phyloP scores from a whole-genome alignment of 2,113 vertebrate genomes.

The Oncorhynchus keta region DNA sequence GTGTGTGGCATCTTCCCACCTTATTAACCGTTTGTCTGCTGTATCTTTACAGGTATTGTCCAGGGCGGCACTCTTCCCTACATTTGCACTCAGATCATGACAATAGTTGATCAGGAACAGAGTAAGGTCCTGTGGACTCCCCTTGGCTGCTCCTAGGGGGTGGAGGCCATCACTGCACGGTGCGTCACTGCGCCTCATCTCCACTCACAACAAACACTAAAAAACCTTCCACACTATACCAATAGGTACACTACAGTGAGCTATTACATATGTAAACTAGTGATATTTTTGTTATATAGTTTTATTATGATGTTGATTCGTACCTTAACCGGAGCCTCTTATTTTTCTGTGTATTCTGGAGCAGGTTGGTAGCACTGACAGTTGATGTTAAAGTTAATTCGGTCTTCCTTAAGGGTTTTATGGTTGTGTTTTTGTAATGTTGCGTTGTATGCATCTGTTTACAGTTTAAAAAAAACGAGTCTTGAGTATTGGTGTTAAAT shows the following conservation, averaged over 20 bases:
- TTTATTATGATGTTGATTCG: slow-evolving; percentile 45
- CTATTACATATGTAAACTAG: slow-evolving; percentile 63
- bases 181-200: slow-evolving; percentile 26
- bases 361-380: slow-evolving; percentile 69
- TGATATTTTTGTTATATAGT: slow-evolving; percentile 60
- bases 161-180: slow-evolving; percentile 40
- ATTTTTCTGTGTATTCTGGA: slow-evolving; percentile 45
- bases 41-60: slow-evolving; percentile 81
- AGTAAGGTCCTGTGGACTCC: slow-evolving; percentile 99
- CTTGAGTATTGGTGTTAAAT: slow-evolving; percentile 82
- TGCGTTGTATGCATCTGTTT: slow-evolving; percentile 82
- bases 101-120: slow-evolving; percentile 94
- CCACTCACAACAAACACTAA: slow-evolving; percentile 61
- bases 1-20: background rate
- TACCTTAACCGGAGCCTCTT: slow-evolving; percentile 49
- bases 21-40: background rate
- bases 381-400: slow-evolving; percentile 54
- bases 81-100: slow-evolving; percentile 98
- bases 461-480: slow-evolving; percentile 72
- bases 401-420: slow-evolving; percentile 70
- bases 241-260: slow-evolving; percentile 76
- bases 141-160: slow-evolving; percentile 82
- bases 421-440: slow-evolving; percentile 76
- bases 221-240: slow-evolving; percentile 61
- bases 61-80: slow-evolving; percentile 91